A percentile compares a stretch with the other conserved stretches of the same genome.
Conservation (phyloP, 1,140 invertebrate genomes). For the Drosophila nasuta region DNA sequence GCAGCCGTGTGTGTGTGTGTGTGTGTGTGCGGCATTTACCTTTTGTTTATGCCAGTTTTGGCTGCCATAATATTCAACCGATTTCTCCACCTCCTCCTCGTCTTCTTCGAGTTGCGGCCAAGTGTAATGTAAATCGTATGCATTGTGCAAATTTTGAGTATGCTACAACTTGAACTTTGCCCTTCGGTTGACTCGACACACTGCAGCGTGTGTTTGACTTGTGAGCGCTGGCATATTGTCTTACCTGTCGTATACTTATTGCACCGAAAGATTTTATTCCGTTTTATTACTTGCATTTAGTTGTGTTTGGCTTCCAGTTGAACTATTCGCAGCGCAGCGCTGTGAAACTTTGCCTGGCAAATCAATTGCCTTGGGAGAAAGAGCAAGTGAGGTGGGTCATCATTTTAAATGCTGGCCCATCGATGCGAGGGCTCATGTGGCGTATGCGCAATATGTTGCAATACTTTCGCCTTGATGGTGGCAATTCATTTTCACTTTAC, state of each 20-base stretch:
- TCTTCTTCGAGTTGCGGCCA: constrained; percentile 38
- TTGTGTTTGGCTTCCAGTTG: constrained; percentile 46
- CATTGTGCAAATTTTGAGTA: constrained; percentile 65
- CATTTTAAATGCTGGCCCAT: constrained; percentile 55
- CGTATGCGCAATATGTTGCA: constrained; percentile 70
- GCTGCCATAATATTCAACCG: constrained; percentile 67
- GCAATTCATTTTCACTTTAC: constrained; percentile 75
- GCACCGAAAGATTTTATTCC: constrained; percentile 47
- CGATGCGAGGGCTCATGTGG: constrained; percentile 37
- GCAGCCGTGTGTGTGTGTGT: constrained; percentile 2
- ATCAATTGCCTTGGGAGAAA: constrained; percentile 17
- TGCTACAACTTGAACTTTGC: constrained; percentile 60
- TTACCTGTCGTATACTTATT: constrained; percentile 53
- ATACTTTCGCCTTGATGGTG: constrained; percentile 31
- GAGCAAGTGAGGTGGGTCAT: constrained; percentile 4
- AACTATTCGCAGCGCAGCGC: constrained; percentile 1
- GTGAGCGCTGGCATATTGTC: constrained; percentile 72
- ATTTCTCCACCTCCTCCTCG: constrained; percentile 42
- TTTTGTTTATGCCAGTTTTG: constrained; percentile 54
- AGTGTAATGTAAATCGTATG: constrained; percentile 73
- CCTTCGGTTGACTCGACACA: neutral
- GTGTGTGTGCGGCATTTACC: constrained; percentile 24
- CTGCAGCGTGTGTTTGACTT: constrained; percentile 61
- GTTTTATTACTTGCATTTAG: constrained; percentile 57
- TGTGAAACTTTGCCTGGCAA: constrained; percentile 10